These are phyloP conservation scores for Tapirus indicus DNA, from an alignment of 2,797 vertebrate genomes.

Conservation along the genomic window DNA sequence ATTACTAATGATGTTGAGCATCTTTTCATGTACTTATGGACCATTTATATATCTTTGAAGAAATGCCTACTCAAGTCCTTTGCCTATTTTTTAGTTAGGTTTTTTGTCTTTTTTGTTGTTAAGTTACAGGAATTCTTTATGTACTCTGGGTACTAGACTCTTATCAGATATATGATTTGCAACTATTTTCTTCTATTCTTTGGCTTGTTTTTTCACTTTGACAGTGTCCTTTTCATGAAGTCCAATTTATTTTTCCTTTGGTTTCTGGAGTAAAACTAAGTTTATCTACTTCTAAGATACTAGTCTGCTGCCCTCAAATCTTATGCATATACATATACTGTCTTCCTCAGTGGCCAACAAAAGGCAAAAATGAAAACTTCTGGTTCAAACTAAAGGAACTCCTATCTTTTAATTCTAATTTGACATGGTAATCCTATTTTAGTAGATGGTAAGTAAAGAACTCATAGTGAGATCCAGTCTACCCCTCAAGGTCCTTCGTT, in stretches of 20 bases:
- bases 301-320: not conserved
- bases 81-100: not conserved
- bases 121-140: not conserved
- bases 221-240: not conserved
- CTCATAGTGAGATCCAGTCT: not conserved
- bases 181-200: not conserved
- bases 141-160: not conserved
- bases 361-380: constrained; percentile 41
- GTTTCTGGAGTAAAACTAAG: not conserved
- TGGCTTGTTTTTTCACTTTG: not conserved
- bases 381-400: not conserved
- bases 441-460: not conserved
- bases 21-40: not conserved
- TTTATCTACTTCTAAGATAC: not conserved
- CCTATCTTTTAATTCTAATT: not conserved
- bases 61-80: not conserved
- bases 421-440: not conserved
- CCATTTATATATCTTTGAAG: not conserved
- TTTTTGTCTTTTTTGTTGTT: not conserved
- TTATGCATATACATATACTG: not conserved
- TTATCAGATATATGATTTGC: not conserved
- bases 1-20: not conserved
- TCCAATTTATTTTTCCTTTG: constrained; percentile 16
- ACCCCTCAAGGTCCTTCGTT: not conserved
- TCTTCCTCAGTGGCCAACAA: not conserved